Conservation (phyloP, 2,113 vertebrate species). For the Mormyrus iriodes region DNA sequence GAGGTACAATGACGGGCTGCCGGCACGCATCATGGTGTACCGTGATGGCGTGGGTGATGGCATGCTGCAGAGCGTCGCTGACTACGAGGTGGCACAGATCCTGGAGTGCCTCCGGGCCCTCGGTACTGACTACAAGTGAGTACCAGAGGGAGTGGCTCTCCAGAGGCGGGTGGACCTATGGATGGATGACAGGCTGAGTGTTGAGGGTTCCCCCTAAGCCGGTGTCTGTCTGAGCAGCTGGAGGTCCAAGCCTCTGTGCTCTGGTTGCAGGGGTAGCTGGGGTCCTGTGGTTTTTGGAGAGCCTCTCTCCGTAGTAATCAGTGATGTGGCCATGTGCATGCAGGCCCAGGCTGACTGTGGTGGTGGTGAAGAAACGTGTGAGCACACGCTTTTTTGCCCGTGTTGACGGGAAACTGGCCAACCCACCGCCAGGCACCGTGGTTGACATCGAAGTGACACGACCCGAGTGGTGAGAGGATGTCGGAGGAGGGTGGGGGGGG, state of each 20-base stretch:
- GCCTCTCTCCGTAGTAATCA: not conserved
- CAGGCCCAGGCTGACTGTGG: conserved; percentile 80
- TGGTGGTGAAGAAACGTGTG: conserved; percentile 90
- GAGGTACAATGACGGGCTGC: conserved; percentile 71
- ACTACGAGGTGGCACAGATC: conserved; percentile 83
- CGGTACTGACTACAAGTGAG: conserved; percentile 75
- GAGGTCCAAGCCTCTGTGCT: not conserved
- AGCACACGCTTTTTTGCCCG: conserved; percentile 73
- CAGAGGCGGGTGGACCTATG: not conserved
- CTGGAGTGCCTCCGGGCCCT: conserved; percentile 75
- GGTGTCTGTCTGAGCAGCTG: not conserved
- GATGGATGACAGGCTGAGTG: not conserved
- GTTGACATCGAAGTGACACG: conserved; percentile 82
- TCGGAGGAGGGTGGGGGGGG: not conserved
- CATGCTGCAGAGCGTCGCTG: conserved; percentile 77
- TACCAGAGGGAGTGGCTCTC: not conserved
- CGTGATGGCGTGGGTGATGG: conserved; percentile 92
- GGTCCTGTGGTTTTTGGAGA: not conserved
- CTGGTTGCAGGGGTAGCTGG: not conserved
- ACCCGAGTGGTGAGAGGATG: conserved; percentile 76
- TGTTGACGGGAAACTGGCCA: conserved; percentile 59
- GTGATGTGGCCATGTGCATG: no score
- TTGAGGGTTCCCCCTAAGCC: no score
- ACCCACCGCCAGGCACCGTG: conserved; percentile 85
- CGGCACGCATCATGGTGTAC: conserved; percentile 83